Evolutionary conservation across 2,888 invertebrate species (phyloP).

Genomic region (Eretmocerus hayati): DNA sequence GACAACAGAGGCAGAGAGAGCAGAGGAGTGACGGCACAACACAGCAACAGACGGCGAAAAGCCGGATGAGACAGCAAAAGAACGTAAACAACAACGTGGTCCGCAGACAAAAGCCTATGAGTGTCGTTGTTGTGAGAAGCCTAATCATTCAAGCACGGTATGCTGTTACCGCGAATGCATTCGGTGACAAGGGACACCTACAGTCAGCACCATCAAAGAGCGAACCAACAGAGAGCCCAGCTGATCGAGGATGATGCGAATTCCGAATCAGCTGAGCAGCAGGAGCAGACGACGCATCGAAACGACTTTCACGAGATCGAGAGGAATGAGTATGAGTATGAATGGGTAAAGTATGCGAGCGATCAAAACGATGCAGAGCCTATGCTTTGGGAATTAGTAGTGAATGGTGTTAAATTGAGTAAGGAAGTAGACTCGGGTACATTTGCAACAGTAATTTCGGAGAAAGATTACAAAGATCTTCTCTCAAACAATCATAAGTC

Average conservation of each 20-base stretch:
- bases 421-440: conserved; percentile 12
- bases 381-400: neutral
- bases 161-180: neutral
- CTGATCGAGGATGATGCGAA: neutral
- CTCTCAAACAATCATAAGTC: too few relatives aligned
- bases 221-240: neutral
- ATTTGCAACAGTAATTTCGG: conserved; percentile 12
- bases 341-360: neutral
- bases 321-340: neutral
- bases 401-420: neutral
- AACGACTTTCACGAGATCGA: neutral
- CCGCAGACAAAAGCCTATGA: neutral
- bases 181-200: neutral
- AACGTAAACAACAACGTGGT: neutral
- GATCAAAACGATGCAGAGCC: neutral
- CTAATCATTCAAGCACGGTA: neutral
- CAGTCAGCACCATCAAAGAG: neutral
- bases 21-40: neutral
- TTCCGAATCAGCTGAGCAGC: neutral
- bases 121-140: neutral
- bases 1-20: neutral
- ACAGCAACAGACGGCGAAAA: neutral
- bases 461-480: conserved; percentile 8
- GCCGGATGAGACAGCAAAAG: neutral
- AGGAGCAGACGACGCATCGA: neutral